A percentile compares a stretch with the other conserved stretches of the same genome.
These are phyloP conservation scores for Heliangelus exortis DNA, from an alignment of 2,797 vertebrate species.

Conservation along the genomic window DNA sequence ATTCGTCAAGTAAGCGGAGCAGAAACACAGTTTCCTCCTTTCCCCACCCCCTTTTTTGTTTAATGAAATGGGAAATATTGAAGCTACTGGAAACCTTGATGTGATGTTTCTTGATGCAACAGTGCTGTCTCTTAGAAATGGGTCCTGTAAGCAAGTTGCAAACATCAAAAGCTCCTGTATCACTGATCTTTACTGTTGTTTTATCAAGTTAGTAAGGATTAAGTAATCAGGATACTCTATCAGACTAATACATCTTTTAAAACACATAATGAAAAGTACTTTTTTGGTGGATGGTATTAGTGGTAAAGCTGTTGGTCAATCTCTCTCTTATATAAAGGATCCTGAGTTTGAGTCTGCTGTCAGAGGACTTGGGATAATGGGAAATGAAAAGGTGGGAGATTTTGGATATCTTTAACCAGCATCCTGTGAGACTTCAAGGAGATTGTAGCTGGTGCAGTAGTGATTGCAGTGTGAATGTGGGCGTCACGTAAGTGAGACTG, in stretches of 20 bases:
- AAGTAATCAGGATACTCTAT: not conserved
- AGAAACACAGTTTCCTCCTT: not conserved
- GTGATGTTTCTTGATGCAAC: not conserved
- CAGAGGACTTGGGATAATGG: not conserved
- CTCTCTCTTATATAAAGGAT: not conserved
- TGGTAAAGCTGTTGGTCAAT: not conserved
- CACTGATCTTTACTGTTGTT: not conserved
- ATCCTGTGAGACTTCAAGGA: not conserved
- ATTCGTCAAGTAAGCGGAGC: slow-evolving; percentile 28
- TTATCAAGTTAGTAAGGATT: not conserved
- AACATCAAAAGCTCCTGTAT: not conserved
- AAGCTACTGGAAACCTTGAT: slow-evolving; percentile 45
- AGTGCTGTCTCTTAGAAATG: slow-evolving; percentile 17
- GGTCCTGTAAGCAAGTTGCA: not conserved
- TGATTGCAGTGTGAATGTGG: not conserved
- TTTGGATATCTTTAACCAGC: slow-evolving; percentile 4
- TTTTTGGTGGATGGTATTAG: not conserved
- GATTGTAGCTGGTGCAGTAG: slow-evolving; percentile 11
- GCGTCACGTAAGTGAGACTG: not conserved
- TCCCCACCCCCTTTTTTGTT: not conserved
- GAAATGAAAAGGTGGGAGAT: not conserved
- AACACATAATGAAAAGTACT: not conserved
- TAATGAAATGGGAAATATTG: slow-evolving; percentile 47
- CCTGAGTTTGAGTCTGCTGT: not conserved
- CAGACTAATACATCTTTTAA: not conserved